Conservation (phyloP, 2,113 vertebrate species). For the Electrona antarctica region DNA sequence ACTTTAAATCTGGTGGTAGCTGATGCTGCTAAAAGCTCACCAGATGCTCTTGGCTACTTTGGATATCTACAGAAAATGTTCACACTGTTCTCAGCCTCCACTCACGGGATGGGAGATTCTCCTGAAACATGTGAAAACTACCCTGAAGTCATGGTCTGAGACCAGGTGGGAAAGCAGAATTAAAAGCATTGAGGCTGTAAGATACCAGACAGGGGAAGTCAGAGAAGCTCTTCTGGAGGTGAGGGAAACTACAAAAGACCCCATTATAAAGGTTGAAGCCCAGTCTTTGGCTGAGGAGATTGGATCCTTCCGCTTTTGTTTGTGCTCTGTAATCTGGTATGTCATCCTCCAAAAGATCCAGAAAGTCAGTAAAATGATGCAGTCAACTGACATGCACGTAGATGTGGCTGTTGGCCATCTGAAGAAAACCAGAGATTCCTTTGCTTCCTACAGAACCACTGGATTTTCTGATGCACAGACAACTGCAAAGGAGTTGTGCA, state of each 20-base stretch:
- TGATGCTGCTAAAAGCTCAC: conserved; percentile 34
- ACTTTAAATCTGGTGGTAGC: conserved; percentile 24
- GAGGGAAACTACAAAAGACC: conserved; percentile 22
- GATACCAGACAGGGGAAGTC: conserved; percentile 3
- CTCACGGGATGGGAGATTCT: background rate
- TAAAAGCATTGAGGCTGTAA: conserved; percentile 29
- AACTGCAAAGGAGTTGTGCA: too few species aligned
- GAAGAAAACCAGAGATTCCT: too few species aligned
- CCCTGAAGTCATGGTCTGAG: conserved; percentile 28
- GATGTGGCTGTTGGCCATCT: too few species aligned
- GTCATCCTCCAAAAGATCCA: conserved; percentile 24
- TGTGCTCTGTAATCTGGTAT: conserved; percentile 40
- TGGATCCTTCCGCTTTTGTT: conserved; percentile 36
- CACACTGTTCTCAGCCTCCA: conserved; percentile 37
- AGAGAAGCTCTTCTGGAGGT: conserved; percentile 35
- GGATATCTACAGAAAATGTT: conserved; percentile 25
- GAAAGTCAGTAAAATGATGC: too few species aligned
- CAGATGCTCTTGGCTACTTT: conserved; percentile 33
- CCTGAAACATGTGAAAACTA: conserved; percentile 3
- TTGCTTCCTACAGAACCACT: too few species aligned
- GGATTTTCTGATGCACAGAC: too few species aligned
- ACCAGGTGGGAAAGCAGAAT: conserved; percentile 44
- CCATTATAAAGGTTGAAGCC: background rate
- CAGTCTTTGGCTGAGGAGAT: conserved; percentile 46
- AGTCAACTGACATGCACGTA: too few species aligned